Evolutionary conservation across 2,888 invertebrate species (phyloP), one percentile per base, ranked within the genome.

Genomic region (Punctoribates punctum): DNA sequence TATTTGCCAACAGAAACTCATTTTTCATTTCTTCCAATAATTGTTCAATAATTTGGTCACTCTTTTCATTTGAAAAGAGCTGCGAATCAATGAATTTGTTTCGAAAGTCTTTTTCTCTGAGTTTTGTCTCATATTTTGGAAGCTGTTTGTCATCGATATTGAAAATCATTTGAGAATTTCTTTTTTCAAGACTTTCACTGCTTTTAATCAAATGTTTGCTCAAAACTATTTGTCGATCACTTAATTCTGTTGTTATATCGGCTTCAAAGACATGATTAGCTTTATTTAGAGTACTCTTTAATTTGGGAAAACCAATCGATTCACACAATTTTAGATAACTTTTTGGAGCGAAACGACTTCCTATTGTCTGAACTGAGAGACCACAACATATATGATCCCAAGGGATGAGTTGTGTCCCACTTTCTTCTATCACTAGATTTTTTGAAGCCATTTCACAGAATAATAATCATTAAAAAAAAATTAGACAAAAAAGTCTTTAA

Each of bases 291-390:
- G n/a, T 34, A 34, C 8, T 8, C 34, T 8, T 38, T 65, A 48
- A 17, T 23, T 73, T 60, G n/a, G 20, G 38, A 25, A 48, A 23
- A 23, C 23, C 20, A 20, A 73, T 23, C n/a, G 20, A 73, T 54
- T 73, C 25, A 23, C 11, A 17, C 11, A 54, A 15, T 51, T 29
- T 73, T 60, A 25, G 23, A 23, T 73, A 73, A 13, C n/a, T 17
- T 51, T 73, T 51, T 11, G 73, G 51, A 15, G 73, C 73, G 34
- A 73, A 73, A 54, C 17, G 27, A 29, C 29, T 54, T 27, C 73
- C 73, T 38, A 73, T 73, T 11, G 73, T 51, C 15, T 57, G n/a
- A 20, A 73, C 73, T 54, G 73, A 73, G 13, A 73, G 60, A 23
- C 38, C 60, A 42, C 15, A 73, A 27, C 20, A 73, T 1, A 29